A percentile compares a stretch with the other conserved stretches of the same genome.
Conservation (phyloP, 2,797 vertebrate genomes). For the Typhlichthys eigenmanni region DNA sequence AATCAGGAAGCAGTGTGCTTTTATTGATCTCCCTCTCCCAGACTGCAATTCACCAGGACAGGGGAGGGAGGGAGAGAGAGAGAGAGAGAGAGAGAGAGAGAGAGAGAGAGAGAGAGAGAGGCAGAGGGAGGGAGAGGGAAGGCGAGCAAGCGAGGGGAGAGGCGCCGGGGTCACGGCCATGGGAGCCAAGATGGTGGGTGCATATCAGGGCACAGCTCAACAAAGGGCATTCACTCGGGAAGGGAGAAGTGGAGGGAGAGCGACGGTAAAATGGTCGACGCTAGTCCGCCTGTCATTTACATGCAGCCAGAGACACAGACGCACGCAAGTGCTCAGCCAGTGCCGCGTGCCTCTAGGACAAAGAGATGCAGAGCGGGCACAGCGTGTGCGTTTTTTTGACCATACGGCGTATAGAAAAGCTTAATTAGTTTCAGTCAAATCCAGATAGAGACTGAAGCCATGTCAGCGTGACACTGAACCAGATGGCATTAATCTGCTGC, state of each 20-base stretch:
- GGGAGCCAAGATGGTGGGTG: slow-evolving; percentile 80
- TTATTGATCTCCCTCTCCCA: slow-evolving; percentile 74
- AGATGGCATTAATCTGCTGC: slow-evolving; percentile 31
- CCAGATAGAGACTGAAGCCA: slow-evolving; percentile 18
- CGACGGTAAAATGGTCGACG: slow-evolving; percentile 68
- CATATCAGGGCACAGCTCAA: slow-evolving; percentile 74
- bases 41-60: slow-evolving; percentile 60
- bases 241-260: slow-evolving; percentile 48
- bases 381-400: slow-evolving; percentile 1
- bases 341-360: background rate
- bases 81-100: slow-evolving; percentile 20
- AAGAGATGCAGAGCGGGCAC: slow-evolving; percentile 11
- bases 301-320: slow-evolving; percentile 24
- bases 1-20: slow-evolving; percentile 75
- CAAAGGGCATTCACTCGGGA: slow-evolving; percentile 71
- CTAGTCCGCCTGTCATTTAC: slow-evolving; percentile 47
- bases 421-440: slow-evolving; percentile 51
- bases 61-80: slow-evolving; percentile 31
- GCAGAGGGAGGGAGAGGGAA: background rate
- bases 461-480: slow-evolving; percentile 21
- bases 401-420: slow-evolving; percentile 22
- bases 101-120: slow-evolving; percentile 2
- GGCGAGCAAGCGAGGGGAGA: slow-evolving; percentile 18
- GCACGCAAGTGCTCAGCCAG: background rate
- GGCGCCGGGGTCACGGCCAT: slow-evolving; percentile 72